phyloP scores from a whole-genome alignment of 2,888 invertebrate genomes.

The Rhagium mordax region DNA sequence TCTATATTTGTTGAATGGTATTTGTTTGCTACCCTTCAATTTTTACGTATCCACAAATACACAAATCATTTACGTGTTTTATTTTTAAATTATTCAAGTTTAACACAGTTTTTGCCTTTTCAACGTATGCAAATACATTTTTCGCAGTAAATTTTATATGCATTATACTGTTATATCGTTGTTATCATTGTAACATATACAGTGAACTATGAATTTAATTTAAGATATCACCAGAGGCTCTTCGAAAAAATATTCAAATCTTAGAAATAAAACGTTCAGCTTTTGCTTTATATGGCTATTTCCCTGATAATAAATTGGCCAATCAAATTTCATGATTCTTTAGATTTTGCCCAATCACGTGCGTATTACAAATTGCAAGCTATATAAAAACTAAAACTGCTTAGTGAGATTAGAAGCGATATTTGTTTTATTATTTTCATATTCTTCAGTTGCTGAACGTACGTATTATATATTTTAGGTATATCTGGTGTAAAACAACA shows the following conservation, averaged over 20 bases:
- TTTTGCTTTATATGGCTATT: not conserved
- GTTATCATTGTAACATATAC: not conserved
- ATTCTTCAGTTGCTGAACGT: too few relatives aligned
- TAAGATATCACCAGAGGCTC: slow-evolving; percentile 1
- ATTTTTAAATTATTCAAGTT: slow-evolving; percentile 24
- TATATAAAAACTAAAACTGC: too few relatives aligned
- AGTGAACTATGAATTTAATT: slow-evolving; percentile 7
- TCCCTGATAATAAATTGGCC: not conserved
- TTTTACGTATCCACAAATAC: slow-evolving; percentile 30
- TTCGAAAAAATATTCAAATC: not conserved
- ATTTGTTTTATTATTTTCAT: too few relatives aligned
- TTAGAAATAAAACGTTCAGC: not conserved
- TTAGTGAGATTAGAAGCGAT: too few relatives aligned
- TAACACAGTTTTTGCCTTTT: not conserved
- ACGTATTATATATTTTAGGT: too few relatives aligned
- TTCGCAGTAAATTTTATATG: slow-evolving; percentile 17
- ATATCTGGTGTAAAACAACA: too few relatives aligned
- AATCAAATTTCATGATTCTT: not conserved
- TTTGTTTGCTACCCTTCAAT: slow-evolving; percentile 40
- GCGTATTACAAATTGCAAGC: not conserved
- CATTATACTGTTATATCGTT: slow-evolving; percentile 20
- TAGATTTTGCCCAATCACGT: not conserved
- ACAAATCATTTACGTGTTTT: slow-evolving; percentile 27
- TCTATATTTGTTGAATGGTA: slow-evolving; percentile 46
- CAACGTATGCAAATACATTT: slow-evolving; percentile 12